Evolutionary conservation across 1,140 invertebrate genomes (phyloP), one percentile per base, ranked within the genome.

Genomic region (Drosophila carrolli): DNA sequence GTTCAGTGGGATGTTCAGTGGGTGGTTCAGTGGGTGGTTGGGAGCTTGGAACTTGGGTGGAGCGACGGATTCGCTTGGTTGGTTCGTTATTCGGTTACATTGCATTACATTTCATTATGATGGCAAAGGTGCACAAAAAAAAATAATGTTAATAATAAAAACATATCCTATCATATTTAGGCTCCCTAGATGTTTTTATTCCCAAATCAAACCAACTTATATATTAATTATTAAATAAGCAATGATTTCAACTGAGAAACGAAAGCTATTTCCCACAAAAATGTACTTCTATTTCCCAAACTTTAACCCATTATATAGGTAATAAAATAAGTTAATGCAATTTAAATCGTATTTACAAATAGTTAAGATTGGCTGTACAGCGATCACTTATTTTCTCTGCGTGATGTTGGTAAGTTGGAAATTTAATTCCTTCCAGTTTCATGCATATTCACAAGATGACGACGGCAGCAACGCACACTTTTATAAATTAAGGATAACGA

Each of bases 401-500:
- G n/a, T 13, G 27, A 0, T 10, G n/a, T 13, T 40, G 50, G 53
- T 14, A 62, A 72, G 44, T 60, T 51, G 56, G 65, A 88, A 89
- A 88, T 78, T 83, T 77, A 89, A 88, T 88, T 89, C 76, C 60
- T 88, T 88, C 80, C 83, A 83, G 67, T 63, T 89, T 80, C 48
- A 84, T 89, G 84, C 80, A 88, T 88, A 88, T 88, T 88, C 76
- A 84, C 67, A 89, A 89, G 83, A 83, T 88, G 82, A 88, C 38
- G 76, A 54, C 68, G 46, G 62, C 43, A 40, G 54, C 59, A 59
- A 46, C 78, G 54, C 80, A 86, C 80, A 84, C 81, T 89, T 89
- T 88, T 84, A 89, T 88, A 89, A 88, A 89, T 88, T 88, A 88
- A 88, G 84, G 58, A 88, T 89, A 88, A 89, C 85, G 81, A 89